phyloP scores from a whole-genome alignment of 2,113 vertebrate species.

The Balaeniceps rex region DNA sequence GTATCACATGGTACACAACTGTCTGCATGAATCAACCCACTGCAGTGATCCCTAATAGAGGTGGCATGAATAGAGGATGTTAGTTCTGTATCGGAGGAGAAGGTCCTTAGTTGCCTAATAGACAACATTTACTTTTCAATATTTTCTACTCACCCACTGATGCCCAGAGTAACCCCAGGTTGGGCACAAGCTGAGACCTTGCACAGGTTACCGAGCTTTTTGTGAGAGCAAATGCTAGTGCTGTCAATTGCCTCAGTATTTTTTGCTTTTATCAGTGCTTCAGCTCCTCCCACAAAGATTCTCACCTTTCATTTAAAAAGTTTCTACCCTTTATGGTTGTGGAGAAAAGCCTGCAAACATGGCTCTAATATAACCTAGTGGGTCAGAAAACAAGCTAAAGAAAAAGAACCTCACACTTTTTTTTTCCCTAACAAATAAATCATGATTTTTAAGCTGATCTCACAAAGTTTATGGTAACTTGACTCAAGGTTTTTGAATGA shows the following conservation, averaged over 20 bases:
- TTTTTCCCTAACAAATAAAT: not conserved
- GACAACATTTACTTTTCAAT: not conserved
- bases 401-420: not conserved
- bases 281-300: not conserved
- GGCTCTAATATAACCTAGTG: not conserved
- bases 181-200: not conserved
- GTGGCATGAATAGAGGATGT: not conserved
- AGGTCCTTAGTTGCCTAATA: not conserved
- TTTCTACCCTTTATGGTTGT: not conserved
- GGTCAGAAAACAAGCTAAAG: not conserved
- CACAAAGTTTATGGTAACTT: not conserved
- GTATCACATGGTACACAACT: accelerated
- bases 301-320: not conserved
- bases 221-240: not conserved
- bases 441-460: not conserved
- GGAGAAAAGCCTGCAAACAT: not conserved
- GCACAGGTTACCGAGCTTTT: not conserved
- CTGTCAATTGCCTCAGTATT: not conserved
- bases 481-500: not conserved
- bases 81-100: not conserved
- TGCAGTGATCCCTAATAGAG: not conserved
- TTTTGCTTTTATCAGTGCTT: not conserved
- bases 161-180: not conserved
- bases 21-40: not conserved
- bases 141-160: not conserved